Evolutionary conservation across 2,888 invertebrate genomes (phyloP).

Genomic region (Polydrusus cervinus): DNA sequence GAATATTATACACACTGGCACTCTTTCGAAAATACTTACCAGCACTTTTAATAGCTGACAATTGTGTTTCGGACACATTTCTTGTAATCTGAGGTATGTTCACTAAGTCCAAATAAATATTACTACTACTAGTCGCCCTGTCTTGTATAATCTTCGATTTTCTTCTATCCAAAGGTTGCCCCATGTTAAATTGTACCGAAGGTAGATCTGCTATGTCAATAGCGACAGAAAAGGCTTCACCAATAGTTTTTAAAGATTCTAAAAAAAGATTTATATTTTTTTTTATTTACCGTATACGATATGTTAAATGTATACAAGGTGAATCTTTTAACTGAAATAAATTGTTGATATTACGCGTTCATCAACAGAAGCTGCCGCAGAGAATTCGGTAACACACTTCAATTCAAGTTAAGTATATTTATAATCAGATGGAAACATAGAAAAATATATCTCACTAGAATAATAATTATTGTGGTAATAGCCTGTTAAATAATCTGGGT

Average conservation of each 20-base stretch:
- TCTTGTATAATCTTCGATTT: conserved; percentile 76
- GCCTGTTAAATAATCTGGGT: too few relatives aligned
- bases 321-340: too few relatives aligned
- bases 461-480: too few relatives aligned
- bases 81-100: conserved; percentile 80
- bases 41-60: conserved; percentile 83
- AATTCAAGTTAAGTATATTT: too few relatives aligned
- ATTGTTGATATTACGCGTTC: too few relatives aligned
- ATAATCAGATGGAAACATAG: too few relatives aligned
- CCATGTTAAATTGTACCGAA: conserved; percentile 79
- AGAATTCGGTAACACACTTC: too few relatives aligned
- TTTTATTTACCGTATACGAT: too few relatives aligned
- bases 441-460: too few relatives aligned
- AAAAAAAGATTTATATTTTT: conserved; percentile 60
- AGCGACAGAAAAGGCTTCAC: conserved; percentile 89
- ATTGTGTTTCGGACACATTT: conserved; percentile 92
- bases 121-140: conserved; percentile 72
- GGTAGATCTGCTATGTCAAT: conserved; percentile 82
- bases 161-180: conserved; percentile 80
- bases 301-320: too few relatives aligned
- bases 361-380: too few relatives aligned
- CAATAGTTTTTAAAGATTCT: conserved; percentile 93
- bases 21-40: conserved; percentile 72
- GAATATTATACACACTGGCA: too few relatives aligned
- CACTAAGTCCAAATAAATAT: conserved; percentile 78